Conservation (phyloP, 2,888 invertebrate genomes). For the Gisinianus flammeolus region DNA sequence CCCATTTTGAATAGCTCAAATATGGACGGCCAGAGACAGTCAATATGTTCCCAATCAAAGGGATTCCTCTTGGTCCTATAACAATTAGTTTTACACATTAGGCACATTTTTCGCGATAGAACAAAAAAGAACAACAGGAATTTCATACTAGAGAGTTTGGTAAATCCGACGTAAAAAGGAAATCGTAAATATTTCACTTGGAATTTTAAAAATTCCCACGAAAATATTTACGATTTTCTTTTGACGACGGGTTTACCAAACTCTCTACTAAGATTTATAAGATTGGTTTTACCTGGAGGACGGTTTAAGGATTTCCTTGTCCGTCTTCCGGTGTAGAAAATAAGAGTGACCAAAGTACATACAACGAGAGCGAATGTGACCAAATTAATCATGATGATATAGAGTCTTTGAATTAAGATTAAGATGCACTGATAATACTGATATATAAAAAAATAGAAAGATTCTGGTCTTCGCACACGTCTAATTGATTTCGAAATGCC, state of each 20-base stretch:
- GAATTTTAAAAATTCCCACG: too few species aligned
- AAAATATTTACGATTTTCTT: too few species aligned
- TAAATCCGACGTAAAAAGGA: too few species aligned
- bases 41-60: slow-evolving; percentile 23
- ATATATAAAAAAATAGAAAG: too few species aligned
- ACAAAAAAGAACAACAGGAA: not conserved
- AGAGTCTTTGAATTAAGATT: too few species aligned
- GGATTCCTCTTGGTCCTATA: slow-evolving; percentile 24
- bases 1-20: slow-evolving; percentile 19
- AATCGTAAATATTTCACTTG: too few species aligned
- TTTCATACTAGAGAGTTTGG: not conserved
- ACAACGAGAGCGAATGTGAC: not conserved
- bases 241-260: too few species aligned
- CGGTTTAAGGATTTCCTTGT: not conserved
- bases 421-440: too few species aligned
- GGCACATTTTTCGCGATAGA: not conserved
- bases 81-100: not conserved
- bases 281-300: slow-evolving; percentile 3
- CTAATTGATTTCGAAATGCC: too few species aligned
- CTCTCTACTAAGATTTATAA: not conserved
- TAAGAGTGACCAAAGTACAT: not conserved
- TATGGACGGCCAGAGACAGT: slow-evolving; percentile 17
- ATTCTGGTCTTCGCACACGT: too few species aligned
- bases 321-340: not conserved
- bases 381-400: not conserved